Evolutionary conservation across 2,888 invertebrate genomes (phyloP).

Genomic region (Drosophila engyochracea): DNA sequence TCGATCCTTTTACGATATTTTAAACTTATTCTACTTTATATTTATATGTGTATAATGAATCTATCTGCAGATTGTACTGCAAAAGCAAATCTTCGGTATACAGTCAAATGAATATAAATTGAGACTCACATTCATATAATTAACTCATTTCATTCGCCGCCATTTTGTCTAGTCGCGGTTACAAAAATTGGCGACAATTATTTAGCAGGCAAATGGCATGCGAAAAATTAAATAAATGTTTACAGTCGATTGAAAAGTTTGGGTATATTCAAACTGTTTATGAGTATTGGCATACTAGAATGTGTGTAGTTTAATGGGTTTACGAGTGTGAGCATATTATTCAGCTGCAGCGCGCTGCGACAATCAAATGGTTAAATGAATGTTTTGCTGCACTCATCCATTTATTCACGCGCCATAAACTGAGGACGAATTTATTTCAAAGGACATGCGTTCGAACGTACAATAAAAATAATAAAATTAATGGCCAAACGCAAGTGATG

Average conservation of each 20-base stretch:
- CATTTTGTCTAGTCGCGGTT: slow-evolving; percentile 63
- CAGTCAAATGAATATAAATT: slow-evolving; percentile 20
- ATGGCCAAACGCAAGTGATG: slow-evolving; percentile 65
- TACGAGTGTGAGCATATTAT: slow-evolving; percentile 28
- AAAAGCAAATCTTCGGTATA: slow-evolving; percentile 1
- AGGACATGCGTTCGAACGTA: slow-evolving; percentile 64
- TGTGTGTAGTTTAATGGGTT: not conserved
- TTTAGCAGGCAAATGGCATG: slow-evolving; percentile 56
- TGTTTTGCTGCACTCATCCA: slow-evolving; percentile 79
- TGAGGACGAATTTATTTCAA: slow-evolving; percentile 73
- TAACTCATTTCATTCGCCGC: slow-evolving; percentile 48
- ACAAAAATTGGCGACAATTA: slow-evolving; percentile 59
- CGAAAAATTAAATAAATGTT: slow-evolving; percentile 50
- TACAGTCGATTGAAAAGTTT: slow-evolving; percentile 8
- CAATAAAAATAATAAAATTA: slow-evolving; percentile 76
- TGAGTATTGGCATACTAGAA: not conserved
- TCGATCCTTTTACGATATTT: not conserved
- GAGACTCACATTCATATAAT: slow-evolving; percentile 23
- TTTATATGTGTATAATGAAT: not conserved
- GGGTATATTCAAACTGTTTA: slow-evolving; percentile 15
- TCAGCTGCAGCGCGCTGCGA: slow-evolving; percentile 44
- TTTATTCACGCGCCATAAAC: slow-evolving; percentile 82
- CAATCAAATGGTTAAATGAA: slow-evolving; percentile 72
- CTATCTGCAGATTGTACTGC: not conserved
- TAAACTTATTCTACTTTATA: not conserved